Percentiles rank a stretch among this genome's conserved stretches.
phyloP scores from a whole-genome alignment of 2,888 invertebrate genomes.

The Cyrtodaria siliqua region DNA sequence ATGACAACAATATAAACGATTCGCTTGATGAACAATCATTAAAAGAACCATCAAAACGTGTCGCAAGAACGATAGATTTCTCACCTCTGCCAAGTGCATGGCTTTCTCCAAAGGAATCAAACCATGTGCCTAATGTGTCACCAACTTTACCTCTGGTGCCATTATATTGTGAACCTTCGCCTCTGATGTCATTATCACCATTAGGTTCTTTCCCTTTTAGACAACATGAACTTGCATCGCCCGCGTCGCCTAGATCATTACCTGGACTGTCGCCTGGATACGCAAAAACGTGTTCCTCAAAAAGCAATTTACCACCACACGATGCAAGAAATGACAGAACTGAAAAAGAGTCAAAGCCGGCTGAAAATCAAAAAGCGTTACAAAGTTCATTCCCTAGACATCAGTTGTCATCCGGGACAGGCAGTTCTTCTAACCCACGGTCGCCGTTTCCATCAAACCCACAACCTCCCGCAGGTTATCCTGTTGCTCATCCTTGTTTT shows the following conservation, averaged over 20 bases:
- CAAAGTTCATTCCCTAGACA: too few species aligned
- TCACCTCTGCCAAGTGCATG: not conserved
- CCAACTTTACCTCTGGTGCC: not conserved
- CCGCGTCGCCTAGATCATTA: constrained; percentile 45
- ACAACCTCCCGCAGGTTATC: not conserved
- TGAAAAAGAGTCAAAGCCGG: too few species aligned
- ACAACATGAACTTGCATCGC: constrained; percentile 64
- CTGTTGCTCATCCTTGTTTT: not conserved
- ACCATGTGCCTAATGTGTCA: not conserved
- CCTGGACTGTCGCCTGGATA: too few species aligned
- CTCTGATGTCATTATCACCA: constrained; percentile 58
- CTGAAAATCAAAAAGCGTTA: too few species aligned
- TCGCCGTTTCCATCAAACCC: too few species aligned
- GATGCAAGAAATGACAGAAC: too few species aligned
- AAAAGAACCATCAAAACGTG: constrained; percentile 32
- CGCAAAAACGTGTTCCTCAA: too few species aligned
- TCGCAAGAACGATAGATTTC: constrained; percentile 33
- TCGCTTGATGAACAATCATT: not conserved
- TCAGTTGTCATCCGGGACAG: too few species aligned
- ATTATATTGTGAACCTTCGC: constrained; percentile 22
- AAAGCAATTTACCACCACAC: too few species aligned
- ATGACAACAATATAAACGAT: not conserved
- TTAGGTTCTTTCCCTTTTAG: constrained; percentile 60
- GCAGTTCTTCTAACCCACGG: too few species aligned
- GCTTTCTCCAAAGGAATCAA: not conserved